These are phyloP conservation scores for Brachionus koreanus DNA, from an alignment of 1,140 invertebrate species.

Conservation along the genomic window DNA sequence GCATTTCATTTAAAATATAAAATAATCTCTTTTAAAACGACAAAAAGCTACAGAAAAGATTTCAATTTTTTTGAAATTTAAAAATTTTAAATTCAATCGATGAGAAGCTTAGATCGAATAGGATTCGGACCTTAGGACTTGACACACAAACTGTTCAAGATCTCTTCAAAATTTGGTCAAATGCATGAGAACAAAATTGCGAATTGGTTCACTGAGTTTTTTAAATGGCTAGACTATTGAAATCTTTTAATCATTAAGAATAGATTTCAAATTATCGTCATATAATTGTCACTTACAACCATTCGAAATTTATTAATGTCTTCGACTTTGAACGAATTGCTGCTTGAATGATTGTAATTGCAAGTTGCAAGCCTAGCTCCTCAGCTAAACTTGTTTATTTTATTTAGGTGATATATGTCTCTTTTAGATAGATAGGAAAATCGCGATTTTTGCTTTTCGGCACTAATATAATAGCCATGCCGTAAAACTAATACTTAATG, in stretches of 20 bases:
- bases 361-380: background rate
- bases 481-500: conserved; percentile 35
- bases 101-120: background rate
- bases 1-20: conserved; percentile 41
- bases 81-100: background rate
- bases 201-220: conserved; percentile 32
- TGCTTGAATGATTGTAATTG: conserved; percentile 43
- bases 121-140: background rate
- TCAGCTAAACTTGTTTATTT: conserved; percentile 28
- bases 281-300: conserved; percentile 35
- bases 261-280: conserved; percentile 40
- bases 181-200: conserved; percentile 29
- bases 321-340: conserved; percentile 8
- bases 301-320: conserved; percentile 42
- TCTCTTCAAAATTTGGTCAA: background rate
- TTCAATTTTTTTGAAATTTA: conserved; percentile 27
- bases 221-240: conserved; percentile 37
- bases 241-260: conserved; percentile 39
- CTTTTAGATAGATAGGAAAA: conserved; percentile 17
- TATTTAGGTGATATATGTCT: conserved; percentile 38
- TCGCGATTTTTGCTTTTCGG: conserved; percentile 14
- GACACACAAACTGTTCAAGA: background rate
- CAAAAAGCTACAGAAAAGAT: conserved; percentile 11
- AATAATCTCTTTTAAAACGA: conserved; percentile 29
- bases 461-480: conserved; percentile 34